These are phyloP conservation scores for Gobius niger DNA, from an alignment of 2,113 vertebrate species.

Conservation along the genomic window DNA sequence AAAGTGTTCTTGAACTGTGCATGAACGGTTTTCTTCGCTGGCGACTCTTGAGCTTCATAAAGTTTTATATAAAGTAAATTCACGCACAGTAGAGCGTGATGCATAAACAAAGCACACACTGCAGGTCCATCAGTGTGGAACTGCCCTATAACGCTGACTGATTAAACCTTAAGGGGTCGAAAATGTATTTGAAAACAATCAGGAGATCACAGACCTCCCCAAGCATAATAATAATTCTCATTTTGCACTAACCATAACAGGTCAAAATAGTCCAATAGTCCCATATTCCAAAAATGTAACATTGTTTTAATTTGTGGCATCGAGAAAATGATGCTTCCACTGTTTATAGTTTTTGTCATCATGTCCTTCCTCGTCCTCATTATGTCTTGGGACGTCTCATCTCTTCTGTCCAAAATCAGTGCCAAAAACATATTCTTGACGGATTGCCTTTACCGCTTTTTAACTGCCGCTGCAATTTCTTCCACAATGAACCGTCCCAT, in stretches of 20 bases:
- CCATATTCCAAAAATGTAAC: no score
- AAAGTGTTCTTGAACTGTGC: neutral
- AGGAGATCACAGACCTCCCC: neutral
- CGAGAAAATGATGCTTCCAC: no score
- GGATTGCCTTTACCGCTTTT: neutral
- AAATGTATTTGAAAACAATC: neutral
- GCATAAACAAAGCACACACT: neutral
- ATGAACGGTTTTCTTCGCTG: neutral
- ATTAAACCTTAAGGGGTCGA: neutral
- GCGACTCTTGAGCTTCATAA: neutral
- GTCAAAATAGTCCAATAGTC: no score
- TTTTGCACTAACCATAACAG: no score
- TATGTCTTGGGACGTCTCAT: no score
- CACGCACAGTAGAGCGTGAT: neutral
- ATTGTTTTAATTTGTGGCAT: no score
- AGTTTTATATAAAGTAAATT: neutral
- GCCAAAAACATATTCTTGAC: no score
- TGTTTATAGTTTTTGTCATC: no score
- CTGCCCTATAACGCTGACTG: neutral
- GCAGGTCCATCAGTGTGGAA: neutral
- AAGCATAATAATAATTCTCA: no score
- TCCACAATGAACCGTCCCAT: neutral
- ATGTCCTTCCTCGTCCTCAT: no score
- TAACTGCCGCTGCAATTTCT: neutral
- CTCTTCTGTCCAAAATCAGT: no score